These are phyloP conservation scores for Eulithis testata DNA, from an alignment of 2,888 invertebrate genomes.

Conservation along the genomic window DNA sequence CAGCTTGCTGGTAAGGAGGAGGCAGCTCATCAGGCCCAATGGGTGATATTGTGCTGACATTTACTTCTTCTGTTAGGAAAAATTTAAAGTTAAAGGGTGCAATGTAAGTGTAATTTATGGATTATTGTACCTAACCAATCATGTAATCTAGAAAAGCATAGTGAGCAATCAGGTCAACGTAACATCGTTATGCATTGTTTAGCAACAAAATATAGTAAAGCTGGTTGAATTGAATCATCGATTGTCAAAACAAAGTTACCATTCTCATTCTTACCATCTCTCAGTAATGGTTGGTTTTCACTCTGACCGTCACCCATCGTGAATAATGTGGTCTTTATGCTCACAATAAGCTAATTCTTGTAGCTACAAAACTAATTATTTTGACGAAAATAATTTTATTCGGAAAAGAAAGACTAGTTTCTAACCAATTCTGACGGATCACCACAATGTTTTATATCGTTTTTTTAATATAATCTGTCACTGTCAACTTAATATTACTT, in stretches of 20 bases:
- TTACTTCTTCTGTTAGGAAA: slow-evolving; percentile 73
- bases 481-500: no score
- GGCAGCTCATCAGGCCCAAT: slow-evolving; percentile 95
- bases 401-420: slow-evolving; percentile 7
- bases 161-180: slow-evolving; percentile 40
- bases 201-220: slow-evolving; percentile 67
- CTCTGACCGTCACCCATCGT: slow-evolving; percentile 87
- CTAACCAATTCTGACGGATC: slow-evolving; percentile 8
- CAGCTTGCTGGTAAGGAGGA: slow-evolving; percentile 90
- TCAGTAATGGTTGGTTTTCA: slow-evolving; percentile 86
- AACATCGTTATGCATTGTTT: slow-evolving; percentile 60
- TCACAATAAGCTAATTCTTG: slow-evolving; percentile 50
- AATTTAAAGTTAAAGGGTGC: slow-evolving; percentile 47
- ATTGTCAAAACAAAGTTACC: slow-evolving; percentile 70
- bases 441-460: background rate
- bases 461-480: no score
- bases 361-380: slow-evolving; percentile 32
- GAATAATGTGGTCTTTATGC: slow-evolving; percentile 41
- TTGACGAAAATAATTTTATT: background rate
- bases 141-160: slow-evolving; percentile 51
- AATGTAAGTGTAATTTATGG: background rate
- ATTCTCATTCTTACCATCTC: slow-evolving; percentile 67
- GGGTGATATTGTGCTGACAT: slow-evolving; percentile 88
- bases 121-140: slow-evolving; percentile 44
- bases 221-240: slow-evolving; percentile 81